Evolutionary conservation across 37 sponge, comb jelly and placozoan genomes (phyloP), one percentile per base, ranked within the genome.

Genomic region (Corticium candelabrum): DNA sequence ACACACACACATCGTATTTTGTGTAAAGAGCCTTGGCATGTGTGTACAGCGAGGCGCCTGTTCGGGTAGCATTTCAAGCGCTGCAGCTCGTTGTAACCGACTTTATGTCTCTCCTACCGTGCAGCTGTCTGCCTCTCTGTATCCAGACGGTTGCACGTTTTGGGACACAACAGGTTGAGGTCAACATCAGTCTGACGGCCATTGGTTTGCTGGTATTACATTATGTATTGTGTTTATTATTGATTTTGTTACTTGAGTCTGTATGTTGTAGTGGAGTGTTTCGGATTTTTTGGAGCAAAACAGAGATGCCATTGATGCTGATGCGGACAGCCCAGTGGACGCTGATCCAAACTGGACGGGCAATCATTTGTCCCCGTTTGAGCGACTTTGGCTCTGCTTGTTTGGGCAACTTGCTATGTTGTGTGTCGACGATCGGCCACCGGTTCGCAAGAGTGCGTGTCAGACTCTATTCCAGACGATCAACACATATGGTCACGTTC

Each of bases 401-500:
- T 84, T 85, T 68, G 67, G 43, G 34, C 36, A 38, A 37, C 83
- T 97, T 0, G 85, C 88, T 39, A 85, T 91, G 36, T 74, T 97
- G 37, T 94, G 92, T 87, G 87, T 91, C 30, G 90, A 97, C 69
- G 90, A 87, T 38, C 78, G 92, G 30, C 83, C 91, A 31, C 89
- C 99, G 38, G 92, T 94, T 1, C 68, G 94, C 56, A 97, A 94
- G 86, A 94, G 99, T 85, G 94, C 92, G 72, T 85, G 88, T 35
- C 99, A 97, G 82, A 94, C 99, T 3, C 86, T 97, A 35, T 97
- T 97, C 92, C 87, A 94, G 69, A 91, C 94, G 33, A 69, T 97
- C 40, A 86, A 84, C 35, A 90, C 91, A 75, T 94, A 97, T 67
- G 99, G 99, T 1, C 69, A 87, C 3, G 77, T 91, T 1, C 83